These are phyloP conservation scores for Ips typographus DNA, from an alignment of 1,140 invertebrate genomes.

Conservation along the genomic window DNA sequence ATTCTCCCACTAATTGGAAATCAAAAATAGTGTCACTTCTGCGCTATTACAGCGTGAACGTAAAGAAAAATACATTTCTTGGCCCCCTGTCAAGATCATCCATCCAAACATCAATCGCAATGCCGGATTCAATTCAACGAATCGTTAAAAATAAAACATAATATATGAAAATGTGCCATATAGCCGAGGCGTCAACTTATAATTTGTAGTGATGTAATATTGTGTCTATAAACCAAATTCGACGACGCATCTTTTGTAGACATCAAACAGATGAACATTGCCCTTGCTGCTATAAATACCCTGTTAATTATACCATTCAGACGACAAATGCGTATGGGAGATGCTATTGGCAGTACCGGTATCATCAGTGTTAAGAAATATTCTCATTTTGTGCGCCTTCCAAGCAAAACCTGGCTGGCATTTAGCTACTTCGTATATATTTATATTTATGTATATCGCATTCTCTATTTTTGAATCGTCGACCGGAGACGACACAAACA, in stretches of 20 bases:
- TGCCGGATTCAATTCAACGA: no score
- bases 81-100: no score
- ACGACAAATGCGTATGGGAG: conserved; percentile 46
- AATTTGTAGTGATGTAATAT: conserved; percentile 1
- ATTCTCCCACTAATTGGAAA: no score
- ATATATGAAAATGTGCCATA: no score
- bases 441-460: conserved; percentile 1
- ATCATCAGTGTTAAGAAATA: conserved; percentile 41
- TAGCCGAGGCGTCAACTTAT: no score
- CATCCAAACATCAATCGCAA: no score
- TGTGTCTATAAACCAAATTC: background rate
- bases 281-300: conserved; percentile 48
- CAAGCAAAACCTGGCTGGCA: conserved; percentile 40
- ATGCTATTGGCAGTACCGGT: conserved; percentile 44
- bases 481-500: no score
- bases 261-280: conserved; percentile 40
- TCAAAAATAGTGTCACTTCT: no score
- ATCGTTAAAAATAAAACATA: no score
- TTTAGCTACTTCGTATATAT: conserved; percentile 42
- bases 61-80: no score
- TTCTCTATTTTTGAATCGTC: background rate
- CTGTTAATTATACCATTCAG: conserved; percentile 48
- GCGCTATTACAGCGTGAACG: no score
- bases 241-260: conserved; percentile 8
- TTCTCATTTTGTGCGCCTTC: conserved; percentile 45